Evolutionary conservation across 2,888 invertebrate species (phyloP), one percentile per base, ranked within the genome.

Genomic region (Orthosia incerta): DNA sequence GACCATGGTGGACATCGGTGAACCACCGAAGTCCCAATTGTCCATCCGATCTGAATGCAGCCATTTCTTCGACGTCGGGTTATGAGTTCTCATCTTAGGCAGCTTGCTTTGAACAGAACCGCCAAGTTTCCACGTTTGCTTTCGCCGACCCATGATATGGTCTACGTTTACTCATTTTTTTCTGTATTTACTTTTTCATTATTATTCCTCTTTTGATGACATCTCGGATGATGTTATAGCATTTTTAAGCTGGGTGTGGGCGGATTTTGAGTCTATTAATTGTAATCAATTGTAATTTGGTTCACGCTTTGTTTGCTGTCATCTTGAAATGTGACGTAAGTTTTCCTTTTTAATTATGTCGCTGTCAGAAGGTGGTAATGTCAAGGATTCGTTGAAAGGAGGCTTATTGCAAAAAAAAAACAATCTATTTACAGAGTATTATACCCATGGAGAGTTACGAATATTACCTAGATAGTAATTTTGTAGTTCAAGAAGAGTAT

Each of bases 1-100:
- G 11, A 91, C 67, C 2, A 90, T 1, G 4, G 76, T 72, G 26
- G 82, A 79, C 0, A 90, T 18, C 26, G 79, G 62, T 1, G 81
- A 20, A 13, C 0, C 13, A 13, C 0, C 12, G 31, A 23, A 0
- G 0, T 13, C 15, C 60, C 45, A 83, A 1, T 63, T 69, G 0
- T 57, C 57, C 0, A 51, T 61, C 39, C 57, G 68, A 7, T 48
- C 39, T 3, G 64, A 0, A 0, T 23, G 65, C 4, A 71, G 20
- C 15, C 57, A 76, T 69, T 50, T 75, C 16, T 51, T 83, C 3
- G 55, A 53, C 4, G 9, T 56, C 1, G 12, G 53, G 1, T 71
- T 5, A 0, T 50, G 61, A 9, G 26, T 70, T 13, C 46, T 46
- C 13, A 51, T 9, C 46, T 61, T 63, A 39, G 31, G 3, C 4